Conservation (phyloP, 2,113 vertebrate genomes). For the Burhinus oedicnemus region DNA sequence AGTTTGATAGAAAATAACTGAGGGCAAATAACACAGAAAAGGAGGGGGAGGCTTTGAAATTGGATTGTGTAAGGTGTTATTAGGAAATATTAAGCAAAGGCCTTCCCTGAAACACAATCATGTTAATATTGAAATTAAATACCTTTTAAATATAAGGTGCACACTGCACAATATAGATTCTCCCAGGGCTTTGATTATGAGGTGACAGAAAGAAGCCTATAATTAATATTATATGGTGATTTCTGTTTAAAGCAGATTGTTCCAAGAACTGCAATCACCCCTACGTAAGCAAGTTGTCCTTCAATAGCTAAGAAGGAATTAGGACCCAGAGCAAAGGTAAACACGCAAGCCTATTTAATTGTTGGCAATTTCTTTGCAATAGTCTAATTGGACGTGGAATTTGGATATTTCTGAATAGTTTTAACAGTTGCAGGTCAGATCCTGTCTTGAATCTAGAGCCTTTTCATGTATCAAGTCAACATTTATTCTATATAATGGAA, state of each 20-base stretch:
- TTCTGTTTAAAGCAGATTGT: constrained; percentile 9
- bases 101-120: not conserved
- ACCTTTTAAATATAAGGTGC: constrained; percentile 11
- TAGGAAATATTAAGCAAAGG: constrained; percentile 14
- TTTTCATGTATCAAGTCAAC: not conserved
- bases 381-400: not conserved
- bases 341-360: not conserved
- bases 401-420: not conserved
- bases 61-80: not conserved
- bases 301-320: not conserved
- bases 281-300: not conserved
- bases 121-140: constrained; percentile 8
- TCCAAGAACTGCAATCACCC: not conserved
- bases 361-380: not conserved
- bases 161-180: not conserved
- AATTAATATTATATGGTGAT: constrained; percentile 16
- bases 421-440: not conserved
- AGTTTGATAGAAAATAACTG: not conserved
- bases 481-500: not conserved
- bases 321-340: not conserved
- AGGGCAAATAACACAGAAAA: not conserved
- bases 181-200: constrained; percentile 28
- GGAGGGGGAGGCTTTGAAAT: not conserved
- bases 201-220: not conserved
- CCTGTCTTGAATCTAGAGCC: not conserved